Percentiles rank a stretch among this genome's conserved stretches.
phyloP scores from a whole-genome alignment of 2,113 vertebrate species.

The Coracopsis vasa region DNA sequence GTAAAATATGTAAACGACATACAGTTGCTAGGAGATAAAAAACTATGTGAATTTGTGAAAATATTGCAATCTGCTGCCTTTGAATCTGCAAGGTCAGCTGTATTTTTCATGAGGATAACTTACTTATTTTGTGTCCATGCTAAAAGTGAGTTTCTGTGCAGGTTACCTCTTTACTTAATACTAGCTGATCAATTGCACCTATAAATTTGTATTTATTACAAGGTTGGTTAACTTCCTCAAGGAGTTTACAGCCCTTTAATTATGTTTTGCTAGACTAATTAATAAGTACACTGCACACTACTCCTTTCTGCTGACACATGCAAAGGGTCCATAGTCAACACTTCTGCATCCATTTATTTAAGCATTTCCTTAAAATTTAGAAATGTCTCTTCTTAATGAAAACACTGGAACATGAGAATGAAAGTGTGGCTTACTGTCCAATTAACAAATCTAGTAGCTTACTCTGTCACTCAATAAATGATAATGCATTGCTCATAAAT shows the following conservation, averaged over 20 bases:
- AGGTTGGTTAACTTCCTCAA: constrained; percentile 17
- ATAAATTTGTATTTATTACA: constrained; percentile 38
- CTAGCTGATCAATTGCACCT: background rate
- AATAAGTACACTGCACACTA: background rate
- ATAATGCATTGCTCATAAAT: constrained; percentile 71
- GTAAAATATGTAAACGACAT: constrained; percentile 50
- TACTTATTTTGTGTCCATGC: background rate
- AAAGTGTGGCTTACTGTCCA: constrained; percentile 51
- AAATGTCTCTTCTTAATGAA: constrained; percentile 40
- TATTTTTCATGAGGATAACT: constrained; percentile 32
- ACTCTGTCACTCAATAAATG: constrained; percentile 59
- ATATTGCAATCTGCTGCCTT: constrained; percentile 40
- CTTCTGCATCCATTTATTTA: background rate
- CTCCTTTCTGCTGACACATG: background rate
- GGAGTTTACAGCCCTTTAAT: constrained; percentile 43
- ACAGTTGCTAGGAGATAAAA: constrained; percentile 48
- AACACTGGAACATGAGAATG: constrained; percentile 21
- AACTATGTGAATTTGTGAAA: constrained; percentile 29
- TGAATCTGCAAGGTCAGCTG: constrained; percentile 38
- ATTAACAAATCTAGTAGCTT: constrained; percentile 65
- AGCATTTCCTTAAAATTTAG: constrained; percentile 44
- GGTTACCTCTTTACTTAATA: background rate
- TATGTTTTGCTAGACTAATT: constrained; percentile 42
- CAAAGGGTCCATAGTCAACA: background rate
- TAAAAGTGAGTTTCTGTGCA: background rate